Base-by-base conservation (phyloP, 2,797 vertebrate species). In the Euphonia xanthogaster region DNA sequence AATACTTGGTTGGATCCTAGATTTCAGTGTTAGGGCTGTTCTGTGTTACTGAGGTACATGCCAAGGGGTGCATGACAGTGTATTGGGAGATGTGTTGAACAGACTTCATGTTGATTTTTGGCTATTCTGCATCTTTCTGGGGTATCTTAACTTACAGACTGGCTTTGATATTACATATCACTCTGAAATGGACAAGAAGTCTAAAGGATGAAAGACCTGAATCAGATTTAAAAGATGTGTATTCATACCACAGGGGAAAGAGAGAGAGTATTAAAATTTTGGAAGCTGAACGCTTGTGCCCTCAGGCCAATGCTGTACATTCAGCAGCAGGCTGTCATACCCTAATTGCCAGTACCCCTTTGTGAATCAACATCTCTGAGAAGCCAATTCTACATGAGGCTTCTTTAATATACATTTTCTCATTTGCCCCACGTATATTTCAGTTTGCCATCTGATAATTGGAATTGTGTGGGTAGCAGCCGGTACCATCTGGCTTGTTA, bases 371-470 rank as follows among this genome's bases (percentile, higher is more conserved):
- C 89, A 78, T 95, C 87, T 90, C 73, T 7, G 47, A 94, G 95
- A 95, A 96, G 95, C 95, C 88, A 96, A 76, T 96, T 96, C 82
- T 73, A 76, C 18, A 13, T 47, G 87, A 93, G 93, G 85, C 66
- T 96, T 93, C 93, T 94, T 96, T 96, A 96, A 95, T 96, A 94
- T 91, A 96, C 91, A 88, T 97, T 93, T 93, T 96, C 96, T 94
- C 95, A 93, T 97, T 96, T 97, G 94, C 95, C 96, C 96, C 91
- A 96, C 50, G 35, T 96, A 97, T 96, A 97, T 94, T 97, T 94
- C 95, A 94, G 94, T 97, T 97, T 96, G 93, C 96, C 95, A 95
- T 96, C 96, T 96, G 96, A 96, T 96, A 97, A 97, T 96, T 96
- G 93, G 96, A 97, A 94, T 96, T 95, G 95, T 95, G 96, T 94